Evolutionary conservation across 2,113 vertebrate genomes (phyloP).

Genomic region (Vicugna pacos): DNA sequence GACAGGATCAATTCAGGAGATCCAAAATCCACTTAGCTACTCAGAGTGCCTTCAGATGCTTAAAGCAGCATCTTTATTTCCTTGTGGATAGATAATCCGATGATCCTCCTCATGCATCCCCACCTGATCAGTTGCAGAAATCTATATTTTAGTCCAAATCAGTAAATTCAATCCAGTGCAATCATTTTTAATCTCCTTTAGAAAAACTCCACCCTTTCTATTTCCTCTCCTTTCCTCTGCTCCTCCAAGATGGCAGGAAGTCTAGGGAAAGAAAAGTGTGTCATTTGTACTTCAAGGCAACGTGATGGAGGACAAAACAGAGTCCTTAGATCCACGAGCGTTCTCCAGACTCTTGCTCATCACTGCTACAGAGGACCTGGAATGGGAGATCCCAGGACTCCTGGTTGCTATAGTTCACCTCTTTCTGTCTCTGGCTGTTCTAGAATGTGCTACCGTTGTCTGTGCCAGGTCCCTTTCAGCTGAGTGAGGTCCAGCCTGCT

Average conservation of each 20-base stretch:
- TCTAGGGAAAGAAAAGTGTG: neutral
- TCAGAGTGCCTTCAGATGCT: neutral
- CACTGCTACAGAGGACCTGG: neutral
- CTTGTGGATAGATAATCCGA: neutral
- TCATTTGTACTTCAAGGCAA: neutral
- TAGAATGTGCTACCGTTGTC: neutral
- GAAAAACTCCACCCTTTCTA: neutral
- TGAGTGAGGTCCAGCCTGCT: neutral
- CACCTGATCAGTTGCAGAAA: neutral
- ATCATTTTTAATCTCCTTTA: neutral
- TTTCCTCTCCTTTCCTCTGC: neutral
- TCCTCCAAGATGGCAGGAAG: neutral
- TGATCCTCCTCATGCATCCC: neutral
- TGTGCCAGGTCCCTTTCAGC: neutral
- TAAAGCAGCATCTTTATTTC: neutral
- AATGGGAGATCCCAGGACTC: neutral
- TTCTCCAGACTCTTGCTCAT: neutral
- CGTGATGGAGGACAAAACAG: neutral
- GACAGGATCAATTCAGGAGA: neutral
- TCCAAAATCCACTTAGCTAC: neutral
- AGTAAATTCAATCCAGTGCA: neutral
- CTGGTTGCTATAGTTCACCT: neutral
- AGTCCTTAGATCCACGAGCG: neutral
- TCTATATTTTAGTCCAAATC: neutral
- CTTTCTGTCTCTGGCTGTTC: neutral